phyloP scores from a whole-genome alignment of 2,888 invertebrate species.

The Galerucella calmariensis region DNA sequence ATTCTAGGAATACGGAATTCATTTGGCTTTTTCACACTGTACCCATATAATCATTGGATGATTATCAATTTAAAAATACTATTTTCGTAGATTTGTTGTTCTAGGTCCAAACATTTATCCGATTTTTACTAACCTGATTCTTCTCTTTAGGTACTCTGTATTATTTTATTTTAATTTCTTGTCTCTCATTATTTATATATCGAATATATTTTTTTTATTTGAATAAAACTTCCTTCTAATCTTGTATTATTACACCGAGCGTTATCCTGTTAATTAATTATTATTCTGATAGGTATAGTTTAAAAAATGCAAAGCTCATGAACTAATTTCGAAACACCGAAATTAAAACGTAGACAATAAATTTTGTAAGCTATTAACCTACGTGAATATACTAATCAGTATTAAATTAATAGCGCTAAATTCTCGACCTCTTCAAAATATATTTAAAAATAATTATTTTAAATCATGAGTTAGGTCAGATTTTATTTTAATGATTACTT shows the following conservation, averaged over 20 bases:
- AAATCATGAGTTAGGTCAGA: neutral
- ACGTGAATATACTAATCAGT: neutral
- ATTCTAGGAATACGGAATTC: too few species aligned
- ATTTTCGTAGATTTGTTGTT: too few species aligned
- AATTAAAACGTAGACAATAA: neutral
- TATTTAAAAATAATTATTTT: neutral
- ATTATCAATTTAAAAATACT: too few species aligned
- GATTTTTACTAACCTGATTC: neutral
- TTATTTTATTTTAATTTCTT: neutral
- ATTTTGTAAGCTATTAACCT: constrained; percentile 9
- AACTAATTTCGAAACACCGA: constrained; percentile 1
- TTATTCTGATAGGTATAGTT: neutral
- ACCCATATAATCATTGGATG: too few species aligned
- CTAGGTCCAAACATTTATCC: too few species aligned
- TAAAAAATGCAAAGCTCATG: constrained; percentile 2
- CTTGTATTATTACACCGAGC: neutral
- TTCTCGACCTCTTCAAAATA: neutral
- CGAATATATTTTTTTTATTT: too few species aligned
- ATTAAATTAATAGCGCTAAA: neutral
- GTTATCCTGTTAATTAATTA: constrained; percentile 4
- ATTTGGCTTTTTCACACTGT: too few species aligned
- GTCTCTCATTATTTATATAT: too few species aligned
- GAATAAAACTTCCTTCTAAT: neutral
- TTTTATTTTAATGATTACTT: neutral
- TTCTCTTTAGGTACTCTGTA: neutral